These are phyloP conservation scores for Stenotaenia linearis DNA, from an alignment of 2,888 invertebrate species.

Conservation along the genomic window DNA sequence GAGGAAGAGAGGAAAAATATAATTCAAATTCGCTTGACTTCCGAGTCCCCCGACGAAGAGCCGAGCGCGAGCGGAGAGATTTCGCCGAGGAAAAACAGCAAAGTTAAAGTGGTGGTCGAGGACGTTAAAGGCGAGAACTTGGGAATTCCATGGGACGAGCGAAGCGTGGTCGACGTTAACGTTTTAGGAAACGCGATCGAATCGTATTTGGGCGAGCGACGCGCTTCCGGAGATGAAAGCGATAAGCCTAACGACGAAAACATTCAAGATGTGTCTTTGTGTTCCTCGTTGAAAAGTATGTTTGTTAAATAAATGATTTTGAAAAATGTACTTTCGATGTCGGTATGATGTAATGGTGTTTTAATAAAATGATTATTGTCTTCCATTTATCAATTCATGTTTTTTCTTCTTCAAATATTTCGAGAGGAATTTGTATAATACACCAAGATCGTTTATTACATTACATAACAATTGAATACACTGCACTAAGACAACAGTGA, in stretches of 20 bases:
- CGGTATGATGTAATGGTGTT: not conserved
- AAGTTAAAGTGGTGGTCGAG: not conserved
- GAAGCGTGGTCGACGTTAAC: slow-evolving; percentile 35
- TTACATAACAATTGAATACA: not conserved
- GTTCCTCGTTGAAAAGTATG: slow-evolving; percentile 24
- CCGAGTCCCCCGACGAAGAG: not conserved
- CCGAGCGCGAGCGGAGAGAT: not conserved
- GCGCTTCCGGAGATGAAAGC: not conserved
- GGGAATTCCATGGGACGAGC: slow-evolving; percentile 35
- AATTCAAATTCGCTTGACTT: slow-evolving; percentile 22
- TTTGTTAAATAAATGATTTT: slow-evolving; percentile 30
- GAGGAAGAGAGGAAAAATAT: not conserved
- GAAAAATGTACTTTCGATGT: no score
- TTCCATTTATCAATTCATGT: not conserved
- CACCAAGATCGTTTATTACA: not conserved
- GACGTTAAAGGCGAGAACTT: not conserved
- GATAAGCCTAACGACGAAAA: not conserved
- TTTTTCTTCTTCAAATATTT: no score
- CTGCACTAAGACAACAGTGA: not conserved
- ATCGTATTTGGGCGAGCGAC: slow-evolving; percentile 31
- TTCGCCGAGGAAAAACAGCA: not conserved
- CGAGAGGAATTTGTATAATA: not conserved
- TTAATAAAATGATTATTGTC: not conserved
- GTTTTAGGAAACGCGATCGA: slow-evolving; percentile 36
- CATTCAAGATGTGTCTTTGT: not conserved